Conservation (phyloP, 2,888 invertebrate species). For the Mechanitis mazaeus region DNA sequence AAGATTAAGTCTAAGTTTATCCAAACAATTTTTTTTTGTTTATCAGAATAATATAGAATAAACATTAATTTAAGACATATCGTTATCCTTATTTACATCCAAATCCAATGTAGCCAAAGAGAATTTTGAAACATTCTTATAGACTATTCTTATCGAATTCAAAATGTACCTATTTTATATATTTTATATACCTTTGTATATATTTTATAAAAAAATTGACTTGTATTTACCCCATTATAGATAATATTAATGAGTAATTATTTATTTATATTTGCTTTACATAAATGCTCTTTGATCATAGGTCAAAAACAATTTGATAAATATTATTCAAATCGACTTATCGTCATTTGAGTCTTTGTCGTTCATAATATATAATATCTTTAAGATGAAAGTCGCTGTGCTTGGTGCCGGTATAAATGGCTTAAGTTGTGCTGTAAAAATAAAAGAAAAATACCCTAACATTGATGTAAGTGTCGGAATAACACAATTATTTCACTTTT, state of each 20-base stretch:
- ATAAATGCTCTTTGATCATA: background rate
- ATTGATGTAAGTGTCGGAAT: constrained; percentile 47
- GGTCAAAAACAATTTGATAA: constrained; percentile 7
- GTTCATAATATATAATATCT: constrained; percentile 31
- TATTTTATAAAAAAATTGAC: background rate
- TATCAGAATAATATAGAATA: no score
- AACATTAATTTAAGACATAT: no score
- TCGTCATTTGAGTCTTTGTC: constrained; percentile 17
- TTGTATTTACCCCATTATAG: background rate
- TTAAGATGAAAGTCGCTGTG: constrained; percentile 73
- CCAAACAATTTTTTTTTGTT: no score
- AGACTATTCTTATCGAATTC: no score
- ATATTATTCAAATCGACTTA: constrained; percentile 22
- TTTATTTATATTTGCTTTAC: background rate
- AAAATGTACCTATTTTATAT: no score
- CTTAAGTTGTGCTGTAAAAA: constrained; percentile 80
- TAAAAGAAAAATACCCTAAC: constrained; percentile 76
- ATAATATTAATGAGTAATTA: background rate
- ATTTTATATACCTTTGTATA: background rate
- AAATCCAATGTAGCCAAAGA: no score
- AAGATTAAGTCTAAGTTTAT: no score
- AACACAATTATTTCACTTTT: no score
- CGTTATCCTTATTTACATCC: no score
- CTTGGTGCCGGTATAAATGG: constrained; percentile 87
- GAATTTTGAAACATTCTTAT: no score